Base-by-base conservation (phyloP, 2,113 vertebrate genomes). In the Nanorana parkeri region DNA sequence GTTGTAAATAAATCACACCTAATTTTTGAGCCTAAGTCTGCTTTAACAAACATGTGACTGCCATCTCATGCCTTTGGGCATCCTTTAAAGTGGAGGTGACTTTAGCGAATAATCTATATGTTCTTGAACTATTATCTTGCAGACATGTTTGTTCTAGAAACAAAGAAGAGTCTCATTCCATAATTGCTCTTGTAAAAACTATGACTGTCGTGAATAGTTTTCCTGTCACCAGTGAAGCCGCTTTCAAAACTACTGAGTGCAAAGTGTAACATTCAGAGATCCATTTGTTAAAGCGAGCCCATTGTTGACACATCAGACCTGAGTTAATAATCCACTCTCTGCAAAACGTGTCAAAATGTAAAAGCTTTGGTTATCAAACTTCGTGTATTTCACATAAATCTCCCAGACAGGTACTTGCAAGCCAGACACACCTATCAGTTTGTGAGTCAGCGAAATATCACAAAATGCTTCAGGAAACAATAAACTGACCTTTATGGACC, bases 301-400 rank as follows among this genome's bases (percentile, higher is more conserved):
- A 60, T 74, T 74, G 71, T 74, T 36, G 54, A 74, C 54, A 21
- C 71, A 60, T 74, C 28, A 74, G 36, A 16, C 55, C 71, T 36
- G 26, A 74, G 54, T 74, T 74, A 74, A 60, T 74, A 74, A 74
- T 74, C 55, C 71, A 60, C 55, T 60, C 15, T 36, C 52, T 71
- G 20, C 55, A 23, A 74, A 60, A 74, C 8, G 28, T 74, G 71
- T 74, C 54, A 58, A 23, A 60, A 36, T 74, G 36, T 28, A 74
- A 74, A 74, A 60, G 55, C 71, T 73, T 47, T 21, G 55, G 54
- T 58, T 74, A 74, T 74, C 71, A 74, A 21, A 74, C 71, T 36
- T 13, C 19, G 23, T 3, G 20, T 24, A 17, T 23, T 74, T 41
- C 28, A 28, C 29, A 60, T 36, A 74, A 74, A 60, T n/a, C 71